These are phyloP conservation scores for Malurus splendens DNA, from an alignment of 2,797 vertebrate species.

Conservation along the genomic window DNA sequence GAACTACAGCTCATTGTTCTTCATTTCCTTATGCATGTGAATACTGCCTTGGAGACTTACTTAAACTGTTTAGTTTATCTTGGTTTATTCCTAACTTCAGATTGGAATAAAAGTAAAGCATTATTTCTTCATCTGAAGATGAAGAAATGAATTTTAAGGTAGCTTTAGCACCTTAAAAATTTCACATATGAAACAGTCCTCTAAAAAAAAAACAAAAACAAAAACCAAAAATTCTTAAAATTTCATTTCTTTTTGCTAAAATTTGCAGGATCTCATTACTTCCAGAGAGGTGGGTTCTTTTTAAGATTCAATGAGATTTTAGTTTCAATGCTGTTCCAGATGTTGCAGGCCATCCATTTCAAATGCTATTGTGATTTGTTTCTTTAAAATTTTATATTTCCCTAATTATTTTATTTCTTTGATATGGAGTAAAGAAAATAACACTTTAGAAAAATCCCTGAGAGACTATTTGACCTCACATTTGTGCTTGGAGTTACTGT, in stretches of 20 bases:
- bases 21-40: neutral
- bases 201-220: neutral
- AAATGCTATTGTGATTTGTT: neutral
- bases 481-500: neutral
- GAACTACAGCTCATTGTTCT: neutral
- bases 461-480: neutral
- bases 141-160: neutral
- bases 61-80: neutral
- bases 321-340: neutral
- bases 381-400: neutral
- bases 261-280: neutral
- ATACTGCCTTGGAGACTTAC: neutral
- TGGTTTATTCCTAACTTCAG: neutral
- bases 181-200: neutral
- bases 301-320: neutral
- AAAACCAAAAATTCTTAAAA: neutral
- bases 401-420: neutral
- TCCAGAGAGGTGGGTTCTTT: neutral
- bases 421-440: neutral
- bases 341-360: neutral
- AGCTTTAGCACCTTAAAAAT: neutral
- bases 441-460: neutral
- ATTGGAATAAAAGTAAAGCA: neutral
- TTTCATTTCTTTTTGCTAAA: neutral
- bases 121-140: neutral